These are phyloP conservation scores for Euzetes globulus DNA, from an alignment of 2,888 invertebrate species.

Conservation along the genomic window DNA sequence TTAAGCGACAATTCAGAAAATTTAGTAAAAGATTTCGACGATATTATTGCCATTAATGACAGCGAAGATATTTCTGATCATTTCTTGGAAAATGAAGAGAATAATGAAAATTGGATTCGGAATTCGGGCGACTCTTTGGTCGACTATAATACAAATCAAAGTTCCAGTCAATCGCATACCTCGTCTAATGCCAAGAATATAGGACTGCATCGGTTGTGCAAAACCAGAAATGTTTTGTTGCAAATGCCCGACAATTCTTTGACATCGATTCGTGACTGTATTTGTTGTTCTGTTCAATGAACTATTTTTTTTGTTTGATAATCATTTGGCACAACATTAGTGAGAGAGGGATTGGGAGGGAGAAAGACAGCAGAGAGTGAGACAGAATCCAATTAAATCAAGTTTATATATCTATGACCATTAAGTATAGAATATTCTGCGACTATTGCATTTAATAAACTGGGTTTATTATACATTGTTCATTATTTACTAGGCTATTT, in stretches of 20 bases:
- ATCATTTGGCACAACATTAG: not conserved
- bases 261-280: slow-evolving; percentile 13
- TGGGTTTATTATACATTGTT: no score
- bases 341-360: no score
- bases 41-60: not conserved
- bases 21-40: not conserved
- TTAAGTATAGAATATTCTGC: no score
- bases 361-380: no score
- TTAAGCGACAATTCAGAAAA: not conserved
- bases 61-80: not conserved
- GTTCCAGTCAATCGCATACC: not conserved
- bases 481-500: no score
- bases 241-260: slow-evolving; percentile 12
- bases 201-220: not conserved
- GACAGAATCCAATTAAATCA: no score
- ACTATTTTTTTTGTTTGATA: slow-evolving; percentile 2
- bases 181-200: not conserved
- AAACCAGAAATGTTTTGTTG: not conserved
- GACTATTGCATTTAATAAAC: no score
- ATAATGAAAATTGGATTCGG: not conserved
- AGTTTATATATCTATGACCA: no score
- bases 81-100: not conserved
- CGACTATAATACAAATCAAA: not conserved
- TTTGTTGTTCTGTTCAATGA: slow-evolving; percentile 22
- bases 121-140: not conserved